phyloP scores from a whole-genome alignment of 1,140 invertebrate genomes.

The Zaprionus ghesquierei region DNA sequence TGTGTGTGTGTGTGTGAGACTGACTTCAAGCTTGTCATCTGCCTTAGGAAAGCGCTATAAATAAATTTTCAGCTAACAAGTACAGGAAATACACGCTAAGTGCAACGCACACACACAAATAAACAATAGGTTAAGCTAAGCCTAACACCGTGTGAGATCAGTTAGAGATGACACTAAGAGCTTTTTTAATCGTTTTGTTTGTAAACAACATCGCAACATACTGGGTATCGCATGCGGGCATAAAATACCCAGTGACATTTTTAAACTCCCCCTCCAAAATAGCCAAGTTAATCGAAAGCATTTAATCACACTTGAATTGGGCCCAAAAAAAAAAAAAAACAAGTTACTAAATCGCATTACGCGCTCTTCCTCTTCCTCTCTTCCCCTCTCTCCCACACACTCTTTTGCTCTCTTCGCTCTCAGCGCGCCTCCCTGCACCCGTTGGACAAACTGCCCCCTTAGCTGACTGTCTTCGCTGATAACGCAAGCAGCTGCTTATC shows the following conservation, averaged over 20 bases:
- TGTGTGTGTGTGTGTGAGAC: background rate
- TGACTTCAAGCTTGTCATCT: background rate
- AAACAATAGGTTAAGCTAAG: background rate
- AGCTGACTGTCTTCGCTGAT: conserved; percentile 18
- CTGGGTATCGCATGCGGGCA: no score
- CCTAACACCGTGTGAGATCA: no score
- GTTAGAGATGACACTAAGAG: no score
- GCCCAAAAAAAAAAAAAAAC: conserved; percentile 3
- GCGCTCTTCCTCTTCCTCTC: background rate
- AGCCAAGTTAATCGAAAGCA: conserved; percentile 19
- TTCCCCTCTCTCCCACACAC: background rate
- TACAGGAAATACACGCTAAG: background rate
- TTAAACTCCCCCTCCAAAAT: background rate
- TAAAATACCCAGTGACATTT: background rate
- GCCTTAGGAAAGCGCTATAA: background rate
- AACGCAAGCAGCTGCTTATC: conserved; percentile 34
- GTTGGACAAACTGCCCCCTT: background rate
- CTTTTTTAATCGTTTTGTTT: no score
- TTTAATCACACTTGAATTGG: conserved; percentile 32
- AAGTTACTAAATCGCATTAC: conserved; percentile 4
- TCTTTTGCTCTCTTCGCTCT: conserved; percentile 13
- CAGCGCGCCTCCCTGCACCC: background rate
- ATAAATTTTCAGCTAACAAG: background rate
- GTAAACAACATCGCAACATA: no score
- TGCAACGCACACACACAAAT: background rate